Conservation (phyloP, 2,888 invertebrate genomes). For the Pedicia rivosa region DNA sequence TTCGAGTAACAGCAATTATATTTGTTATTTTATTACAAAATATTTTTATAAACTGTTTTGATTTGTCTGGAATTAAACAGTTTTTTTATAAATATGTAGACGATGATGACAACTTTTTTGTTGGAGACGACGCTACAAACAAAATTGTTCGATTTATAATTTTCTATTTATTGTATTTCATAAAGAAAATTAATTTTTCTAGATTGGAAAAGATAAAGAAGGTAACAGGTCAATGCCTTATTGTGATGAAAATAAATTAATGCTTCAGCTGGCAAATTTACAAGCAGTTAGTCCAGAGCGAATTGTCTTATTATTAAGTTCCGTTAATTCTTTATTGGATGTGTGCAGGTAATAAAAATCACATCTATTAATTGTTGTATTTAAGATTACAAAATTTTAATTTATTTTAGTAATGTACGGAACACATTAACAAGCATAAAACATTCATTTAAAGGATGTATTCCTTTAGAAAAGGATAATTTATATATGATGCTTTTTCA, state of each 20-base stretch:
- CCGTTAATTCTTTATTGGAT: conserved; percentile 22
- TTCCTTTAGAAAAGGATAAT: conserved; percentile 25
- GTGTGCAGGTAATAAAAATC: conserved; percentile 23
- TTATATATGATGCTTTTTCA: conserved; percentile 32
- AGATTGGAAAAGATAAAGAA: too few species aligned
- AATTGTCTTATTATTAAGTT: conserved; percentile 30
- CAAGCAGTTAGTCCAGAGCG: conserved; percentile 37
- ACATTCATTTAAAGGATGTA: conserved; percentile 28
- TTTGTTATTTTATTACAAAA: neutral
- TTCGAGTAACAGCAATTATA: neutral
- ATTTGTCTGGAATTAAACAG: neutral
- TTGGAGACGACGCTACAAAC: too few species aligned
- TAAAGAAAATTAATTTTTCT: too few species aligned
- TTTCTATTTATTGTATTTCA: too few species aligned
- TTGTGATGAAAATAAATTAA: conserved; percentile 31
- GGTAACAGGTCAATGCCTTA: neutral
- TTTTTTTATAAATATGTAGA: neutral
- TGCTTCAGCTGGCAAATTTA: conserved; percentile 33
- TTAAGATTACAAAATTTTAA: neutral
- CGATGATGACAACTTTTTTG: neutral
- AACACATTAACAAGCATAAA: conserved; percentile 27
- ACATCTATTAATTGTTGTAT: conserved; percentile 5
- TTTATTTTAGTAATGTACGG: conserved; percentile 18
- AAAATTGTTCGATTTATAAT: too few species aligned
- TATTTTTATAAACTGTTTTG: neutral